A percentile compares a stretch with the other conserved stretches of the same genome.
phyloP scores from a whole-genome alignment of 2,113 vertebrate species.

The Triplophysa rosa region DNA sequence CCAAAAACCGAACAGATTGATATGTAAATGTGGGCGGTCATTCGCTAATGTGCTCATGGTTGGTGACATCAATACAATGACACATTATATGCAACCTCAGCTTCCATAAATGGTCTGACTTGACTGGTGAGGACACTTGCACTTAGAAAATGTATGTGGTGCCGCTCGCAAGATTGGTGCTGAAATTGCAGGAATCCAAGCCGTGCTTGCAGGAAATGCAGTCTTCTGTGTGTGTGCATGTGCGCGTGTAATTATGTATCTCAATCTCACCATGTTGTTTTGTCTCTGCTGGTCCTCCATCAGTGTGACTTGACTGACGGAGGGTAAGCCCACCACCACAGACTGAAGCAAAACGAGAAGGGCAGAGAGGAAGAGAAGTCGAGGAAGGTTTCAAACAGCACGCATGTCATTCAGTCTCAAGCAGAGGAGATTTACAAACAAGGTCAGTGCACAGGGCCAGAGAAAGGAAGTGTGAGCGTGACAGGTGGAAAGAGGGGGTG shows the following conservation, averaged over 20 bases:
- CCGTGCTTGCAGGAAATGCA: background rate
- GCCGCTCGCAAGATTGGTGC: background rate
- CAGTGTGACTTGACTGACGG: constrained; percentile 81
- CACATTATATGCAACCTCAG: background rate
- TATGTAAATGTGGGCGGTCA: background rate
- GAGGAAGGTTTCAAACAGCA: constrained; percentile 57
- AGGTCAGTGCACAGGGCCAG: background rate
- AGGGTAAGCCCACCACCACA: constrained; percentile 78
- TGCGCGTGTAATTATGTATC: constrained; percentile 5
- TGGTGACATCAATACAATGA: background rate
- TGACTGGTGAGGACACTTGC: background rate
- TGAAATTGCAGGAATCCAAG: constrained; percentile 9
- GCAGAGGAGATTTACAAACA: background rate
- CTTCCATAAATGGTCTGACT: background rate
- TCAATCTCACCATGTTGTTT: constrained; percentile 83
- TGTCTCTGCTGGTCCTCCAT: constrained; percentile 89
- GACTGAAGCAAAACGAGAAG: constrained; percentile 64
- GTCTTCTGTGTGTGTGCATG: constrained; percentile 15
- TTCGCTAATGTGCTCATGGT: no score
- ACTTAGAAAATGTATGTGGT: background rate
- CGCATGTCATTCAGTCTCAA: constrained; percentile 54
- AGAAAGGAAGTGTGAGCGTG: background rate
- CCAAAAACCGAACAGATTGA: constrained; percentile 13
- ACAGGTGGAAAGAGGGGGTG: background rate
- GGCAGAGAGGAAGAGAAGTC: background rate